Conservation (phyloP, 2,113 vertebrate genomes). For the Cichladusa arquata region DNA sequence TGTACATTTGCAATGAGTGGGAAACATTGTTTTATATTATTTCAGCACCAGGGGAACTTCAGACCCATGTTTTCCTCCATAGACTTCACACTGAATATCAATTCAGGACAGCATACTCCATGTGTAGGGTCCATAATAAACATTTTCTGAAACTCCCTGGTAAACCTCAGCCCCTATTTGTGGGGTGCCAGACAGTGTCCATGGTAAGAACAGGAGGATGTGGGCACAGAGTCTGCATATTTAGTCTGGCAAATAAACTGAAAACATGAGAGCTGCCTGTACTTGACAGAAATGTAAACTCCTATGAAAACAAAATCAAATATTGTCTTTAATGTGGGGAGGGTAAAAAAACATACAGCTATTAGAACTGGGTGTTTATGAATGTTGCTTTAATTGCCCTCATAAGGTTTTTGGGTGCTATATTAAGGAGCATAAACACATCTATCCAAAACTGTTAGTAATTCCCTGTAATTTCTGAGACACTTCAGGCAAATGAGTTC, state of each 20-base stretch:
- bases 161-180: not conserved
- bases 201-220: not conserved
- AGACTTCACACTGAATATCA: not conserved
- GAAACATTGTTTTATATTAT: not conserved
- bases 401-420: not conserved
- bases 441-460: not conserved
- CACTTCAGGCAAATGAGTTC: not conserved
- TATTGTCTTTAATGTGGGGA: not conserved
- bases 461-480: not conserved
- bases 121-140: not conserved
- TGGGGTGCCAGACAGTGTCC: not conserved
- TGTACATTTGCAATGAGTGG: not conserved
- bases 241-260: not conserved
- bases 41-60: not conserved
- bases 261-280: accelerated
- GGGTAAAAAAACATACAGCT: not conserved
- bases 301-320: not conserved
- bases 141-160: not conserved
- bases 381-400: not conserved
- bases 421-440: not conserved
- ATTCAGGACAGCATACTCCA: not conserved
- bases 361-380: not conserved
- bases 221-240: not conserved
- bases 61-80: accelerated
- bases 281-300: not conserved